Evolutionary conservation across 2,113 vertebrate genomes (phyloP).

Genomic region (Nansenia antarctica): DNA sequence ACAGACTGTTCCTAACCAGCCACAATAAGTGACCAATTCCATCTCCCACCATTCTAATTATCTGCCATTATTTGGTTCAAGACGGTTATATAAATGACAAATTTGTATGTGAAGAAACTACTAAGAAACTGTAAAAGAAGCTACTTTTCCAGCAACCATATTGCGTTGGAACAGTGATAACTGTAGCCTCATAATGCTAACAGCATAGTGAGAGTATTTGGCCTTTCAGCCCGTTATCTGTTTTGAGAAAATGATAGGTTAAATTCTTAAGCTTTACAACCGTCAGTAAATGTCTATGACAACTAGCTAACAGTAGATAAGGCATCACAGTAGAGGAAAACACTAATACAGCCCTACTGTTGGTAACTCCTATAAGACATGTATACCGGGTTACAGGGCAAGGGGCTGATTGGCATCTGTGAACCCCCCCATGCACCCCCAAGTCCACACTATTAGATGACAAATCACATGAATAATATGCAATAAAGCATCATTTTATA

Average conservation of each 20-base stretch:
- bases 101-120: background rate
- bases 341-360: background rate
- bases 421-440: background rate
- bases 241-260: background rate
- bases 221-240: background rate
- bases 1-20: background rate
- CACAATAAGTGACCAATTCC: background rate
- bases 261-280: background rate
- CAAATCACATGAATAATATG: background rate
- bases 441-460: background rate
- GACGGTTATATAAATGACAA: background rate
- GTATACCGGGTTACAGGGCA: background rate
- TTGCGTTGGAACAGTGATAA: background rate
- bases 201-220: background rate
- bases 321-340: background rate
- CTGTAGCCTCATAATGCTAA: background rate
- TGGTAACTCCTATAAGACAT: background rate
- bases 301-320: background rate
- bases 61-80: background rate
- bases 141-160: background rate
- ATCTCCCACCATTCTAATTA: background rate
- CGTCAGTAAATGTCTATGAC: background rate
- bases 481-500: background rate
- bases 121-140: too few species aligned
- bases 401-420: background rate